Conservation (phyloP, 2,113 vertebrate species). For the Silurus asotus region DNA sequence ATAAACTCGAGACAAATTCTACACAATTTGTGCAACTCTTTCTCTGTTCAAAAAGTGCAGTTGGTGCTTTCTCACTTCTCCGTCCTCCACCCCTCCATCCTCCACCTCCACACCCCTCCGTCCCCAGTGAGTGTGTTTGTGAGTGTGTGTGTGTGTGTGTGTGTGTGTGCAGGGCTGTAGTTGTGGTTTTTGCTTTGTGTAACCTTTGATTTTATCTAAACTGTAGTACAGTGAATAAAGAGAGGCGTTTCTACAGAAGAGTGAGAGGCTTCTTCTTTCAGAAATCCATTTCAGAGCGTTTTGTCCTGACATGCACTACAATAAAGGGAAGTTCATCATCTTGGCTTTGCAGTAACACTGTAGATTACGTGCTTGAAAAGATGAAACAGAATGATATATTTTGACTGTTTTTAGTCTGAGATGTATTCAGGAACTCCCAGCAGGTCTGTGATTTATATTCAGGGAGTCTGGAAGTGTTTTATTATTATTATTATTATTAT, state of each 20-base stretch:
- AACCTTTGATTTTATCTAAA: conserved; percentile 37
- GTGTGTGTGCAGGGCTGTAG: conserved; percentile 17
- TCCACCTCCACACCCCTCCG: too few relatives aligned
- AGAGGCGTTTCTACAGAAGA: not conserved
- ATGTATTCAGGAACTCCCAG: not conserved
- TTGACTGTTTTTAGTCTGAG: not conserved
- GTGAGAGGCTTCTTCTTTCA: not conserved
- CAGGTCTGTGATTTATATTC: not conserved
- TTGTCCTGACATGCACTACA: not conserved
- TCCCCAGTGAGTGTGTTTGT: too few relatives aligned
- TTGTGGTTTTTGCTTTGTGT: conserved; percentile 18
- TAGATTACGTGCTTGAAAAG: not conserved
- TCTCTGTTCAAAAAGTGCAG: not conserved
- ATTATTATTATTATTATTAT: conserved; percentile 3
- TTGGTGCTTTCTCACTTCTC: conserved; percentile 27
- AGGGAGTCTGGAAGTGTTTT: not conserved
- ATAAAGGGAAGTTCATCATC: not conserved
- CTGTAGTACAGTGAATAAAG: not conserved
- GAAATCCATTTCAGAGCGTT: not conserved
- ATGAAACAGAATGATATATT: not conserved
- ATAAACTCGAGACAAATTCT: not conserved
- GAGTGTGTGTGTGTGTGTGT: too few relatives aligned
- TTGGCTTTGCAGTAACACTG: not conserved
- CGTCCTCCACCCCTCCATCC: not conserved
- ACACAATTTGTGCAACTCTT: not conserved